Base-by-base conservation (phyloP, 2,888 invertebrate species). In the Apotomis capreana region DNA sequence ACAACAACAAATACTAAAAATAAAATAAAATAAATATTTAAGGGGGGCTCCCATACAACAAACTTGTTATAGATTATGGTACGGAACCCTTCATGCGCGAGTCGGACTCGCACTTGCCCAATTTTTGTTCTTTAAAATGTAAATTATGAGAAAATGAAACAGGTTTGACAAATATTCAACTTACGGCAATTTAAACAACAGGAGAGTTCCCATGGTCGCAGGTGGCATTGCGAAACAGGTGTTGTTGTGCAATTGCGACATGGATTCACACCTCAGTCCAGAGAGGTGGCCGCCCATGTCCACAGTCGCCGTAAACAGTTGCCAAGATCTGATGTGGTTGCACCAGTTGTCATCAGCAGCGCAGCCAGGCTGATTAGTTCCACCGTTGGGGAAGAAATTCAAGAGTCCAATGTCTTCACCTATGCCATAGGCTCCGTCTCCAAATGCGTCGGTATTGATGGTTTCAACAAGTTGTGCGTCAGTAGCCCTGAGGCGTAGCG, bases 381-480 rank as follows among this genome's bases (percentile, higher is more conserved):
- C 93, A 59, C 84, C 82, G 46, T 74, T 76, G 10, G 69, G 49
- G 15, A 52, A 68, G 54, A 74, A 60, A 26, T 69, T 64, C 68
- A 55, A 72, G 74, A 71, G 74, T 69, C 46, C 64, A 2, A 59
- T n/a, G 10, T 40, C 55, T 5, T 67, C 62, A 6, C 60, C 67
- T 13, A 71, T 69, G 13, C 75, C 75, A 15, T 52, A 44, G 0
- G 74, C 73, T 2, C 51, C 40, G 8, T 0, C 9, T 0, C 74
- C 69, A 44, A 15, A 10, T 5, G 49, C 64, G 15, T 73, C 73
- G 3, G 76, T 74, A 61, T 74, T 74, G 37, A 74, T 73, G 0
- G 68, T 70, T 65, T 74, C 76, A 0, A 88, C 36, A 89, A 87
- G 71, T 4, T 71, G 15, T 3, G 74, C 75, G 52, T 74, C 68